Percentiles rank a stretch among this genome's conserved stretches.
Conservation (phyloP, 2,113 vertebrate species). For the Zingel zingel region DNA sequence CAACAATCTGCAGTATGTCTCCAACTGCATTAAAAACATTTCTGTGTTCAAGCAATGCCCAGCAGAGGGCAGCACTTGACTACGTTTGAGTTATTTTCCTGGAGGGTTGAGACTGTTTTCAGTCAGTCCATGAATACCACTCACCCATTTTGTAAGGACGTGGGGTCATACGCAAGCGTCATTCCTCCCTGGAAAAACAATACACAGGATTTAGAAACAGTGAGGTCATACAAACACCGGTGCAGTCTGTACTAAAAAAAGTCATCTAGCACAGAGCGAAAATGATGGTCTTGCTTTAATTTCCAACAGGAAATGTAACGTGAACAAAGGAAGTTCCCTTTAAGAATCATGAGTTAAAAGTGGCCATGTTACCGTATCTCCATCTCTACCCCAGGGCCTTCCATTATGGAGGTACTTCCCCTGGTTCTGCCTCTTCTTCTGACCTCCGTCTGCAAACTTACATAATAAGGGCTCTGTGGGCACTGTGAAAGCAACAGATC, state of each 20-base stretch:
- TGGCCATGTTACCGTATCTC: conserved; percentile 86
- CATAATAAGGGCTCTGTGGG: conserved; percentile 94
- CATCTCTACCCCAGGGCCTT: conserved; percentile 90
- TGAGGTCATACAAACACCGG: conserved; percentile 67
- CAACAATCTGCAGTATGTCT: background rate
- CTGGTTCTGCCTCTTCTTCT: conserved; percentile 95
- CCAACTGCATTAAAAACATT: background rate
- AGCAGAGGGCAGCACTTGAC: conserved; percentile 62
- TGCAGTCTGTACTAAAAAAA: conserved; percentile 24
- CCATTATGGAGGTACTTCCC: conserved; percentile 93
- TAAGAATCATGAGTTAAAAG: background rate
- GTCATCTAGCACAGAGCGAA: background rate
- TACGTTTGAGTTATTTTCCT: conserved; percentile 37
- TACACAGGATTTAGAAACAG: conserved; percentile 73
- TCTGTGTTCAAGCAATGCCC: conserved; percentile 14
- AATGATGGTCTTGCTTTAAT: background rate
- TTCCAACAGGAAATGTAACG: background rate
- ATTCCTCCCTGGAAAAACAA: conserved; percentile 89
- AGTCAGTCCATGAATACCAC: conserved; percentile 74
- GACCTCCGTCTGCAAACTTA: conserved; percentile 96
- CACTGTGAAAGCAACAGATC: conserved; percentile 79
- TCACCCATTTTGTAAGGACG: conserved; percentile 95
- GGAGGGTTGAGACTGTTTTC: conserved; percentile 74
- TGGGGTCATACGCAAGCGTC: conserved; percentile 94
- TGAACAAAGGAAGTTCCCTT: background rate